Evolutionary conservation across 2,113 vertebrate genomes (phyloP).

Genomic region (Equus quagga): DNA sequence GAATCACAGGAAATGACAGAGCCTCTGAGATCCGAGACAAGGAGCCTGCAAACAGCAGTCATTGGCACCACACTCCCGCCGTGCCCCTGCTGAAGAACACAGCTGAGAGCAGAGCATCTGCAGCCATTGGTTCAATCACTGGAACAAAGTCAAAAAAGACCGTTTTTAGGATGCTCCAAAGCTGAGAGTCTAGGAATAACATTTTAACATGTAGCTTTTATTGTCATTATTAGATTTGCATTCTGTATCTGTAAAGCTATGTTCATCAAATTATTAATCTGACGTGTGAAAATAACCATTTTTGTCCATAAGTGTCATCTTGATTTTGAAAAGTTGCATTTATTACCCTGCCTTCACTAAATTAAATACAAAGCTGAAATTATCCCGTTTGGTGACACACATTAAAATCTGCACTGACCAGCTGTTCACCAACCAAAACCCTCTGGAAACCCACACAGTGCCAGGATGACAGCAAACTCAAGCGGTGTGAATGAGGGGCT

Average conservation of each 20-base stretch:
- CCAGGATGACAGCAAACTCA: accelerated
- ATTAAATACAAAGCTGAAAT: neutral
- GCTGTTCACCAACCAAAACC: neutral
- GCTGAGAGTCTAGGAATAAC: neutral
- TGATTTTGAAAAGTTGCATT: neutral
- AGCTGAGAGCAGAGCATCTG: accelerated
- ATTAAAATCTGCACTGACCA: neutral
- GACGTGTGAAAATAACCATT: neutral
- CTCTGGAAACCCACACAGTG: accelerated
- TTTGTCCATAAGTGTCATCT: neutral
- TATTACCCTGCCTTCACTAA: neutral
- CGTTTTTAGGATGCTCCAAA: neutral
- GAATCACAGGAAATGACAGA: too few species aligned
- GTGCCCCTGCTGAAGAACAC: accelerated
- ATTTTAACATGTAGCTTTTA: too few species aligned
- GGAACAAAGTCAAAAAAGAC: neutral
- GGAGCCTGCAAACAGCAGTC: accelerated
- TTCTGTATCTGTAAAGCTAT: neutral
- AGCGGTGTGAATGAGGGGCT: neutral
- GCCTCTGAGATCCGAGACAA: neutral
- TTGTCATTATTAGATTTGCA: too few species aligned
- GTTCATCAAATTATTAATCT: neutral
- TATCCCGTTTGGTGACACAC: accelerated
- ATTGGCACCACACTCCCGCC: neutral
- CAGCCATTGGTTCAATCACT: accelerated